Evolutionary conservation across 2,888 invertebrate species (phyloP).

Genomic region (Pycnomerus fuliginosus): DNA sequence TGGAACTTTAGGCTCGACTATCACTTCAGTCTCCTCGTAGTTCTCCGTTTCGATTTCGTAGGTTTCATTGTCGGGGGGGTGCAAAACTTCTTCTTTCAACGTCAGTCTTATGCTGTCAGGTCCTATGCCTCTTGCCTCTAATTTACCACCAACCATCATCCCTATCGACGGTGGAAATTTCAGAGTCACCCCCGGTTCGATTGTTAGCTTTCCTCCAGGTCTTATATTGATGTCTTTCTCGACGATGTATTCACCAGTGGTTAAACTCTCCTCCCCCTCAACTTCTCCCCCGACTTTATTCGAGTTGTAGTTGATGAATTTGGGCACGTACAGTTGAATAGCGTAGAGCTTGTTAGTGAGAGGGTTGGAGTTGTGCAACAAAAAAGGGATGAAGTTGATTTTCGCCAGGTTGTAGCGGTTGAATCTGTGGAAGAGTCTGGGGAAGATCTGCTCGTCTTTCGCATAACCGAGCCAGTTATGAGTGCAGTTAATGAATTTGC

Average conservation of each 20-base stretch:
- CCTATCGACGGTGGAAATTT: constrained; percentile 91
- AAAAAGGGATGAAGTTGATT: constrained; percentile 87
- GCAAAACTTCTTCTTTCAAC: constrained; percentile 71
- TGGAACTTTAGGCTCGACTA: constrained; percentile 64
- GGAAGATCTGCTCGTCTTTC: constrained; percentile 72
- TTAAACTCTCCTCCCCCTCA: constrained; percentile 81
- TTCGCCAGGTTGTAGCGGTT: constrained; percentile 94
- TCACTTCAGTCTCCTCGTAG: constrained; percentile 59
- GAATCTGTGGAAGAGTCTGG: constrained; percentile 78
- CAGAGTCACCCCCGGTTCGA: constrained; percentile 86
- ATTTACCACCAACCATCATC: constrained; percentile 92
- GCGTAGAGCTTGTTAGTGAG: constrained; percentile 80
- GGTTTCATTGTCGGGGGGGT: constrained; percentile 64
- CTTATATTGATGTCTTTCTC: constrained; percentile 91
- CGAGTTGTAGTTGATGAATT: constrained; percentile 66
- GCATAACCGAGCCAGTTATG: constrained; percentile 89
- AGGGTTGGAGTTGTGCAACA: constrained; percentile 87
- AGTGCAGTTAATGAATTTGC: constrained; percentile 88
- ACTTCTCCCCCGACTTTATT: constrained; percentile 88
- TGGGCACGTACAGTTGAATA: constrained; percentile 75
- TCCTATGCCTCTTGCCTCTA: constrained; percentile 78
- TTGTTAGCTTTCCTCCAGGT: constrained; percentile 86
- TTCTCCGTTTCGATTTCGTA: constrained; percentile 58
- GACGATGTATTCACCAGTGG: constrained; percentile 86
- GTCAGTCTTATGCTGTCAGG: constrained; percentile 81